Evolutionary conservation across 1,140 invertebrate genomes (phyloP), one percentile per base, ranked within the genome.

Genomic region (Tetramorium simillimum): DNA sequence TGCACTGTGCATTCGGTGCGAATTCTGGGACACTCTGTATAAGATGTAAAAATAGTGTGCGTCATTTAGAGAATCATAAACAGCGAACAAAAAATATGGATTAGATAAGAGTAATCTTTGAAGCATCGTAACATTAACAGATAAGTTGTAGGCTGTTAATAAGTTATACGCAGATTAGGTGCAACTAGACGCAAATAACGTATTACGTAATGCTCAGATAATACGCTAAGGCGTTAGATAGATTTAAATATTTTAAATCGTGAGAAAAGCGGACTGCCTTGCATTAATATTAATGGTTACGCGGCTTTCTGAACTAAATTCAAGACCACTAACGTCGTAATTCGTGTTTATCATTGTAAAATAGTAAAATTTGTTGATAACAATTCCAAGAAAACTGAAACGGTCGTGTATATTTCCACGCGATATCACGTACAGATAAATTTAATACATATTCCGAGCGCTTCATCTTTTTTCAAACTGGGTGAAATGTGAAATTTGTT

Each of bases 91-190:
- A 67, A 67, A 67, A 21, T 21, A 14, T 9, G 1, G 63, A 67
- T 67, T 67, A 67, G 37, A 67, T 67, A 67, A 67, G 3, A 67
- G 21, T 40, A 67, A 67, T 43, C 37, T 40, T 43, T 3, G n/a
- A 43, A 40, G 10, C 12, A 2, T 65, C 33, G 40, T 18, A 40
- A 65, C 1, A 40, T 5, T 65, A 21, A 40, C 4, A 40, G 12
- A 21, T 3, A n/a, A 60, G 4, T 14, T 0, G 5, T n/a, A 21
- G 3, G 53, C 46, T 46, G 46, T 12, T 46, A 63, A 65, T 65
- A 43, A 43, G 5, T 43, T 67, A 43, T 12, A 67, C 10, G 40
- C 63, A 40, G 5, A 21, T 33, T 62, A 62, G 60, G 4, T 1
- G 9, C 33, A 40, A 67, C 21, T 67, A 67, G 37, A 43, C 12